Evolutionary conservation across 2,888 invertebrate species (phyloP).

Genomic region (Lutraria lutraria): DNA sequence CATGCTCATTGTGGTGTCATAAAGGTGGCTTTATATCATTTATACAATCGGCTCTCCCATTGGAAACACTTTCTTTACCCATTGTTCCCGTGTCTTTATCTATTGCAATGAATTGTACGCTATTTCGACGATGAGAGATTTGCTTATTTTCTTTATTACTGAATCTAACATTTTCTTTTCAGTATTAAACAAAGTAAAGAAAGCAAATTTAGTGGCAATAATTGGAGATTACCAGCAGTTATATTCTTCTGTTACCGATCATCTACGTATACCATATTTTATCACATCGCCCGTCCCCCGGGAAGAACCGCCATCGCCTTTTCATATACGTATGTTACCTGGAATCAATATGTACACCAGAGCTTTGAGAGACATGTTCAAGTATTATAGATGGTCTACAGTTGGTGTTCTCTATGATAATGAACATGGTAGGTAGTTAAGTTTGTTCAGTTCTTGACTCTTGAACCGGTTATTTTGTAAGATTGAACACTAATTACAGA

Average conservation of each 20-base stretch:
- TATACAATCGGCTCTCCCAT: neutral
- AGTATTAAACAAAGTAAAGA: constrained; percentile 61
- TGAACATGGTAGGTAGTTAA: constrained; percentile 39
- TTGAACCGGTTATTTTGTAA: too few relatives aligned
- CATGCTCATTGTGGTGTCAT: too few relatives aligned
- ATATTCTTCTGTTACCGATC: constrained; percentile 77
- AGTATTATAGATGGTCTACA: constrained; percentile 75
- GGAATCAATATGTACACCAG: constrained; percentile 70
- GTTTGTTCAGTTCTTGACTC: neutral
- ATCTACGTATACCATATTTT: constrained; percentile 81
- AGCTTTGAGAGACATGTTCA: constrained; percentile 78
- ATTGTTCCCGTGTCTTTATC: neutral
- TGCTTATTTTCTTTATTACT: neutral
- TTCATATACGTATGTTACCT: constrained; percentile 78
- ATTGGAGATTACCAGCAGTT: constrained; percentile 81
- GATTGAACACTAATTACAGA: too few relatives aligned
- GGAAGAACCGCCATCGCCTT: constrained; percentile 61
- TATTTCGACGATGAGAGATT: neutral
- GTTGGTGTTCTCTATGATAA: constrained; percentile 79
- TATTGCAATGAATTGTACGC: neutral
- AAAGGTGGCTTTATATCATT: neutral
- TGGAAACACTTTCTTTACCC: neutral
- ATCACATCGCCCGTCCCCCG: constrained; percentile 78
- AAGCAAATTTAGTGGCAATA: constrained; percentile 73
- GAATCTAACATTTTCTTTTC: constrained; percentile 35